A percentile compares a stretch with the other conserved stretches of the same genome.
Evolutionary conservation across 2,888 invertebrate genomes (phyloP).

Genomic region (Mesorhabditis sp.): DNA sequence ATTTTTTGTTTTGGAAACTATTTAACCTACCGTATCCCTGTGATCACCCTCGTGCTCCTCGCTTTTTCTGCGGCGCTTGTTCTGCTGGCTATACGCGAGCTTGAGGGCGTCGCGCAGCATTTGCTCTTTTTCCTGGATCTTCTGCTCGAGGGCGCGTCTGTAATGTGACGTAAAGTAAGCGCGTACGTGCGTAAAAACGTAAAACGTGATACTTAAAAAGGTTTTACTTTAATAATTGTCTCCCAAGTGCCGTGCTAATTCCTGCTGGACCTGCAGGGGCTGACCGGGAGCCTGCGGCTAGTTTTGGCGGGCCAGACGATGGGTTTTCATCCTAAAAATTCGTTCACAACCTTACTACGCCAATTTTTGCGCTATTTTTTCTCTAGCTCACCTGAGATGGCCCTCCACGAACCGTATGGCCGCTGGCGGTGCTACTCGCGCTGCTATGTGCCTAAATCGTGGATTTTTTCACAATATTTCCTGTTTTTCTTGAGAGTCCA

Average conservation of each 20-base stretch:
- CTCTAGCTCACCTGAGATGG: not conserved
- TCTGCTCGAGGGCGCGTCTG: not conserved
- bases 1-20: no score
- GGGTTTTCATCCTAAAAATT: no score
- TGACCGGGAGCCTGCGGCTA: not conserved
- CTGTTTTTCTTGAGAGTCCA: not conserved
- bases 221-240: not conserved
- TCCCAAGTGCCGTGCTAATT: not conserved
- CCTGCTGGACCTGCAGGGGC: not conserved
- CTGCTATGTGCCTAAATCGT: not conserved
- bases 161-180: not conserved
- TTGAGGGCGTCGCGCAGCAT: not conserved
- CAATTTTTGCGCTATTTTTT: not conserved
- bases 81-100: constrained; percentile 6
- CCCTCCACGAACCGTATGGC: not conserved
- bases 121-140: constrained; percentile 1
- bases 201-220: no score
- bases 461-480: no score
- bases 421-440: not conserved
- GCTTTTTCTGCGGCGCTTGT: not conserved
- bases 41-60: not conserved
- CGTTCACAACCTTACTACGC: no score
- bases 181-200: not conserved
- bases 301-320: no score
- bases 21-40: no score